These are phyloP conservation scores for Elephas maximus DNA, from an alignment of 2,113 vertebrate species.

Conservation along the genomic window DNA sequence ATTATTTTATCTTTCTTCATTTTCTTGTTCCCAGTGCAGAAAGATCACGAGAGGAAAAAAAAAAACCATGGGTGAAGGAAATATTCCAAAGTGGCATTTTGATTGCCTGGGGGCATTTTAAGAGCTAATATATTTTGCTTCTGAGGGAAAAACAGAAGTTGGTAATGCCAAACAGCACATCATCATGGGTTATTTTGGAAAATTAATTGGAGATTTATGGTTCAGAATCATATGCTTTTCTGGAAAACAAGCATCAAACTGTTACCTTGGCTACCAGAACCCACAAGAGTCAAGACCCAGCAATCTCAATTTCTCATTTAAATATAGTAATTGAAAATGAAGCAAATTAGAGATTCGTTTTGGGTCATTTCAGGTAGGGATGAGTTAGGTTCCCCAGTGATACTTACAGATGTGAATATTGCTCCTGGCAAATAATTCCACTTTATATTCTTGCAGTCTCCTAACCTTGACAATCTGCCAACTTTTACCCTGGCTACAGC, in stretches of 20 bases:
- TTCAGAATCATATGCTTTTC: conserved; percentile 78
- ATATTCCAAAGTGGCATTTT: conserved; percentile 65
- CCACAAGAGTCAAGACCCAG: conserved; percentile 68
- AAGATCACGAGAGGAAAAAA: conserved; percentile 9
- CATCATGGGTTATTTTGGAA: conserved; percentile 51
- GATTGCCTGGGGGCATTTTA: conserved; percentile 75
- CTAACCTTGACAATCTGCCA: background rate
- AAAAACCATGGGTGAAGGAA: conserved; percentile 8
- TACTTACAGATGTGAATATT: background rate
- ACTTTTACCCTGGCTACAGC: background rate
- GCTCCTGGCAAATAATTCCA: background rate
- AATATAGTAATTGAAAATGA: conserved; percentile 58
- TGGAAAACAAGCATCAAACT: conserved; percentile 74
- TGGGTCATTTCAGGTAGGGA: conserved; percentile 55
- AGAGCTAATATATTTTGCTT: conserved; percentile 64
- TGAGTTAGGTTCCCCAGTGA: background rate
- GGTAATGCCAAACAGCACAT: conserved; percentile 71
- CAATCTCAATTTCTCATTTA: conserved; percentile 80
- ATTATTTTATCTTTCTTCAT: background rate
- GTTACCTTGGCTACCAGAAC: conserved; percentile 83
- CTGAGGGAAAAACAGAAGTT: conserved; percentile 75
- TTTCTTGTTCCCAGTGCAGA: background rate
- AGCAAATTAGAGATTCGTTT: conserved; percentile 32
- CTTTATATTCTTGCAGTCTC: background rate
- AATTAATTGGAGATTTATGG: conserved; percentile 84